Base-by-base conservation (phyloP, 2,113 vertebrate genomes). In the Murina feae region DNA sequence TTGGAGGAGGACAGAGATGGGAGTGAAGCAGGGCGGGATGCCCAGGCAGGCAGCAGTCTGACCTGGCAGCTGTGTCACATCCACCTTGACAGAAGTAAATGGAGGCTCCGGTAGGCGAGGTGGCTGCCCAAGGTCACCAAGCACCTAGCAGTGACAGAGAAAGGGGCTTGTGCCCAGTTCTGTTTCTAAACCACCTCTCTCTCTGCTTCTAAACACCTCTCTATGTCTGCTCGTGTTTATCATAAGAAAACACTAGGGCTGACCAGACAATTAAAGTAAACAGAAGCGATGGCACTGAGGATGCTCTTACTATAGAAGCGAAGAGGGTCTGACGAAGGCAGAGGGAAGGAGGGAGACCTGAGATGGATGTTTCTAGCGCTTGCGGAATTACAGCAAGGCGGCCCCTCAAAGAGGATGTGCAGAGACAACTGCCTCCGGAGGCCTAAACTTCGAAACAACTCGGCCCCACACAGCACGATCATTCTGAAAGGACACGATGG, bases 351-450 rank as follows among this genome's bases (percentile, higher is more conserved):
- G 0, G 9, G 63, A 42, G 71, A n/a, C 6, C 0, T 1, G 53
- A 53, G 44, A 72, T 9, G 1, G 25, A 55, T 0, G 7, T 39
- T 66, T 53, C 18, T 49, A 28, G 32, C 9, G n/a, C 42, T 7
- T 12, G 30, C 4, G 9, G 13, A 20, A 47, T 47, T 53, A 75
- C 0, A 23, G 39, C 2, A 6, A 76, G 35, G 25, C 8, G 8
- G 11, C 6, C 3, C 21, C 47, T 13, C 6, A 7, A 25, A 21
- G 35, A 71, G 42, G 35, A 16, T 14, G 4, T 32, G 42, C 16
- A 69, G 66, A 79, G 68, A 55, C 32, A 74, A 75, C 66, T 86
- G 63, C 42, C 58, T 53, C 79, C 69, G 51, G 47, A 91, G 53
- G 47, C 83, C 9, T 32, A 23, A 68, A 74, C 65, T 63, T 81